Evolutionary conservation across 2,797 vertebrate species (phyloP).

Genomic region (Nannoperca obscura): DNA sequence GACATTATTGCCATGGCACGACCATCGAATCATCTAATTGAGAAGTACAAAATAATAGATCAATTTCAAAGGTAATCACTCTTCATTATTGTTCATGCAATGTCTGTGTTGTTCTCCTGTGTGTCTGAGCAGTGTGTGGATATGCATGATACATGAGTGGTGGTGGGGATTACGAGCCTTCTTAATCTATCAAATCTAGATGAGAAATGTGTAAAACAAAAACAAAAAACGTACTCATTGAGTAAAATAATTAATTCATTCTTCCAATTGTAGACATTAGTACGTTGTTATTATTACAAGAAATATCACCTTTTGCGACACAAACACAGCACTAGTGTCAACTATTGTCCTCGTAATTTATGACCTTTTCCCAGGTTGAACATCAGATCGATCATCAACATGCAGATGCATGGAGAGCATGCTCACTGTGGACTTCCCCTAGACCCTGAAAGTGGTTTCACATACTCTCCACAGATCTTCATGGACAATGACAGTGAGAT

Average conservation of each 20-base stretch:
- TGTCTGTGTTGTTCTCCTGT: background rate
- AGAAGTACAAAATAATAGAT: conserved; percentile 85
- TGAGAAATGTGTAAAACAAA: background rate
- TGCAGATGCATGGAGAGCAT: conserved; percentile 89
- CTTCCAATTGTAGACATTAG: background rate
- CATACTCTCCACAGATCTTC: conserved; percentile 87
- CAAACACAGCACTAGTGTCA: background rate
- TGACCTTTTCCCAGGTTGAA: conserved; percentile 77
- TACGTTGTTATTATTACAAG: background rate
- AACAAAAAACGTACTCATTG: background rate
- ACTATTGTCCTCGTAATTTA: background rate
- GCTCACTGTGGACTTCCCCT: conserved; percentile 86
- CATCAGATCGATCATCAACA: conserved; percentile 87
- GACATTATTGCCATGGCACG: conserved; percentile 88
- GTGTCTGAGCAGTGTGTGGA: conserved; percentile 2
- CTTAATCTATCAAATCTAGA: background rate
- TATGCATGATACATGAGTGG: background rate
- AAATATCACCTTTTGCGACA: background rate
- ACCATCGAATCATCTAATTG: conserved; percentile 84
- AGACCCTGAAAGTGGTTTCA: conserved; percentile 85
- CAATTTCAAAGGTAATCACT: conserved; percentile 85
- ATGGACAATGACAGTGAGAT: conserved; percentile 89
- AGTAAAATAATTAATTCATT: background rate
- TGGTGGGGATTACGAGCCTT: background rate
- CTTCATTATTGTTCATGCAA: background rate